Percentiles rank a stretch among this genome's conserved stretches.
Conservation (phyloP, 2,797 vertebrate genomes). For the Picus viridis region DNA sequence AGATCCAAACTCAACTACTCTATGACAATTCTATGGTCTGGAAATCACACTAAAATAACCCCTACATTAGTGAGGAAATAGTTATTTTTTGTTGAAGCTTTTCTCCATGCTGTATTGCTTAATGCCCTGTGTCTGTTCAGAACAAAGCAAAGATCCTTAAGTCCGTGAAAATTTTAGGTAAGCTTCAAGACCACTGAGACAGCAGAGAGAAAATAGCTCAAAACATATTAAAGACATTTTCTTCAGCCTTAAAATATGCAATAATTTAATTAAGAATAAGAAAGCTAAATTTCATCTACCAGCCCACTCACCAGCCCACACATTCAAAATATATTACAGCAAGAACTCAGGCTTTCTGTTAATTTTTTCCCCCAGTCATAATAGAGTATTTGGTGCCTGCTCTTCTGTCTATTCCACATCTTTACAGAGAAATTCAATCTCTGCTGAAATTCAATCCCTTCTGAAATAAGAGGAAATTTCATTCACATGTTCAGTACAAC, state of each 20-base stretch:
- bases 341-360: not conserved
- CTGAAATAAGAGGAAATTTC: constrained; percentile 16
- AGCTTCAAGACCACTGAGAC: not conserved
- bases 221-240: not conserved
- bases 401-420: not conserved
- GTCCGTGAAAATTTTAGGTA: not conserved
- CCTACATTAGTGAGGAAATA: not conserved
- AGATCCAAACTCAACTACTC: no score
- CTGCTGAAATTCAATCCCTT: not conserved
- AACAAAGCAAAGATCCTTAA: not conserved
- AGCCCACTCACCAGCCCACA: not conserved
- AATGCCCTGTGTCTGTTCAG: not conserved
- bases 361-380: constrained; percentile 25
- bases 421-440: not conserved
- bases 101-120: not conserved
- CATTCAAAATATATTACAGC: not conserved
- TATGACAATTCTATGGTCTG: not conserved
- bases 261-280: constrained; percentile 34
- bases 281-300: constrained; percentile 7
- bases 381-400: not conserved
- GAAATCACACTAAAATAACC: not conserved
- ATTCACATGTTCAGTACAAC: not conserved
- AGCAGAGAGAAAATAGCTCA: not conserved
- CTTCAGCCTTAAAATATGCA: not conserved
- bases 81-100: not conserved